Percentiles rank a stretch among this genome's conserved stretches.
Evolutionary conservation across 2,888 invertebrate species (phyloP).

Genomic region (Nemapogon koenigi): DNA sequence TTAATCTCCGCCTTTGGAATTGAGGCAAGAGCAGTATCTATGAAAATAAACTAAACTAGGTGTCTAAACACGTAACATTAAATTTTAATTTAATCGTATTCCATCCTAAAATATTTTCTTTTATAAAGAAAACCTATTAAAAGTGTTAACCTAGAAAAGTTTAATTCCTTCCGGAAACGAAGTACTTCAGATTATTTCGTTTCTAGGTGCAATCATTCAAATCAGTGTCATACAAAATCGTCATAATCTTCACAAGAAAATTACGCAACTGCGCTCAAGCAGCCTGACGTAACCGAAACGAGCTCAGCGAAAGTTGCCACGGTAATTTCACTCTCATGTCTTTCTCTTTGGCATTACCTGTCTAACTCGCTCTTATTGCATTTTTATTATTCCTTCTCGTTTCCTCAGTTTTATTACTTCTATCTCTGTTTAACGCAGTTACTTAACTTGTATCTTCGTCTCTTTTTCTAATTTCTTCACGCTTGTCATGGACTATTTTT

Average conservation of each 20-base stretch:
- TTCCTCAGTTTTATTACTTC: slow-evolving; percentile 19
- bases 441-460: slow-evolving; percentile 19
- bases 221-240: slow-evolving; percentile 48
- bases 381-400: slow-evolving; percentile 23
- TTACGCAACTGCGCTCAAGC: slow-evolving; percentile 41
- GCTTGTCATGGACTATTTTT: slow-evolving; percentile 39
- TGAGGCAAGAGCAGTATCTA: too few relatives aligned
- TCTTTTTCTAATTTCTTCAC: slow-evolving; percentile 40
- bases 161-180: too few relatives aligned
- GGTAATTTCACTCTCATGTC: slow-evolving; percentile 54
- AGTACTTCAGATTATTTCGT: too few relatives aligned
- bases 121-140: too few relatives aligned
- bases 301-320: slow-evolving; percentile 58
- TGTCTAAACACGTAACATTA: too few relatives aligned
- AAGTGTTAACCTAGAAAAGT: too few relatives aligned
- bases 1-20: too few relatives aligned
- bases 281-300: slow-evolving; percentile 54
- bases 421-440: slow-evolving; percentile 15
- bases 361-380: slow-evolving; percentile 28
- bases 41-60: too few relatives aligned
- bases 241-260: slow-evolving; percentile 38
- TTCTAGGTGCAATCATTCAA: slow-evolving; percentile 39
- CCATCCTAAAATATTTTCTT: too few relatives aligned
- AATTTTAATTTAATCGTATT: too few relatives aligned
- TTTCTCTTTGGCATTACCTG: slow-evolving; percentile 36